Percentiles rank a stretch among this genome's conserved stretches.
Conservation (phyloP, 2,797 vertebrate genomes). For the Streptopelia turtur region DNA sequence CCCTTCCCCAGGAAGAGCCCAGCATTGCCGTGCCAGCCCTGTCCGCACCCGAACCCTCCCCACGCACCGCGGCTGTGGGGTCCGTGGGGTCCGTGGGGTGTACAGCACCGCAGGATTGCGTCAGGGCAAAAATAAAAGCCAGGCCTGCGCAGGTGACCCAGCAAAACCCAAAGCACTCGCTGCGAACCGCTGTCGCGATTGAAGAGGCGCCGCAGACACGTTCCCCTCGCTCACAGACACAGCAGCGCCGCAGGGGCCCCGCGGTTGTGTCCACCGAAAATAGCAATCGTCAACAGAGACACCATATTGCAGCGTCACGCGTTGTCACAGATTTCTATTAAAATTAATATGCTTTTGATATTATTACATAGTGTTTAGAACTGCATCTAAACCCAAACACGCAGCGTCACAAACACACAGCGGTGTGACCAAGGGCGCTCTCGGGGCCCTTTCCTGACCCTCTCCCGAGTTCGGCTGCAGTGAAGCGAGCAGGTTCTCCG, state of each 20-base stretch:
- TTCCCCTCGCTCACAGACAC: not conserved
- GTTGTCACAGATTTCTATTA: not conserved
- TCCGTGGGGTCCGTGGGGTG: no score
- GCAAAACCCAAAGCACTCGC: not conserved
- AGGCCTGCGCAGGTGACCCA: not conserved
- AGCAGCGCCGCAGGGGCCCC: conserved; percentile 5
- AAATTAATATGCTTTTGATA: conserved; percentile 7
- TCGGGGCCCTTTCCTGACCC: not conserved
- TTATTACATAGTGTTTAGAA: not conserved
- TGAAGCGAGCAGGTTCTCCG: not conserved
- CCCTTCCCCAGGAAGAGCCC: not conserved
- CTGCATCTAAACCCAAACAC: accelerated
- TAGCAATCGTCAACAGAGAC: conserved; percentile 45
- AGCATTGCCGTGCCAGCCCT: accelerated
- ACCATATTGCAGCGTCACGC: conserved; percentile 5
- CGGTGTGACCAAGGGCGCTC: not conserved
- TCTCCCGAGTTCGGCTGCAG: not conserved
- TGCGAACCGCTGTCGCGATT: not conserved
- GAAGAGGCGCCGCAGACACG: not conserved
- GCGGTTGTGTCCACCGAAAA: conserved; percentile 29
- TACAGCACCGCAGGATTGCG: not conserved
- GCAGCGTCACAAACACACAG: no score
- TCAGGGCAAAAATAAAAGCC: not conserved
- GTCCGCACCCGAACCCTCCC: not conserved
- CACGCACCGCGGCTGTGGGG: accelerated